phyloP scores from a whole-genome alignment of 2,113 vertebrate species.

The Chaetura pelagica region DNA sequence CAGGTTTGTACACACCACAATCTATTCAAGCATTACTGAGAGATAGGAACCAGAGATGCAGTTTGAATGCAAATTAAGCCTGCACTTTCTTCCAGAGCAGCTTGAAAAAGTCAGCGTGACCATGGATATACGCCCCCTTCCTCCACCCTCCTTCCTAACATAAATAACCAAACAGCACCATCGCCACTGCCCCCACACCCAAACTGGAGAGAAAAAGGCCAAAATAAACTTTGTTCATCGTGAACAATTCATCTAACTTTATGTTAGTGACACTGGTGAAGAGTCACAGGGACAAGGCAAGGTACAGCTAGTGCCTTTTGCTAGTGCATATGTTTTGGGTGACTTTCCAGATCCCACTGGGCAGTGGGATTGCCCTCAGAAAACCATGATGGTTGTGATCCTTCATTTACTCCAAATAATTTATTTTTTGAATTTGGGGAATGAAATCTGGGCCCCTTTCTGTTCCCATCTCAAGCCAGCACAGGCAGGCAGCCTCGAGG shows the following conservation, averaged over 20 bases:
- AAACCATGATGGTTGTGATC: background rate
- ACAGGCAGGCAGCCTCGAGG: background rate
- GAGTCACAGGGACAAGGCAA: background rate
- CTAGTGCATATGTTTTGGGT: rapidly evolving
- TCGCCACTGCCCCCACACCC: constrained; percentile 2
- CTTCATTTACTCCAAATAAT: background rate
- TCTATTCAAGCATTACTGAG: constrained; percentile 66
- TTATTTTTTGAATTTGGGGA: background rate
- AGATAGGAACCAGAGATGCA: constrained; percentile 70
- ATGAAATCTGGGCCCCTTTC: background rate
- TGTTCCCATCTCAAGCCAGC: background rate
- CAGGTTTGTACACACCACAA: constrained; percentile 70
- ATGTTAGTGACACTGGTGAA: background rate
- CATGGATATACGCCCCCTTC: constrained; percentile 64
- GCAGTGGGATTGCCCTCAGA: background rate
- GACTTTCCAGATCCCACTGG: background rate
- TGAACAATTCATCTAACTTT: background rate
- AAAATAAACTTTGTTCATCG: background rate
- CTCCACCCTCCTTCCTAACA: constrained; percentile 55
- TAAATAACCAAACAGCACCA: constrained; percentile 48
- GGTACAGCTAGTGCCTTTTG: background rate
- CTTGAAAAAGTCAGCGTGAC: constrained; percentile 69
- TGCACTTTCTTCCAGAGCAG: constrained; percentile 68
- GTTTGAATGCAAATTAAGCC: constrained; percentile 72
- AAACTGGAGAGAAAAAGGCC: constrained; percentile 43